These are phyloP conservation scores for Hymenopus coronatus DNA, from an alignment of 2,888 invertebrate species.

Conservation along the genomic window DNA sequence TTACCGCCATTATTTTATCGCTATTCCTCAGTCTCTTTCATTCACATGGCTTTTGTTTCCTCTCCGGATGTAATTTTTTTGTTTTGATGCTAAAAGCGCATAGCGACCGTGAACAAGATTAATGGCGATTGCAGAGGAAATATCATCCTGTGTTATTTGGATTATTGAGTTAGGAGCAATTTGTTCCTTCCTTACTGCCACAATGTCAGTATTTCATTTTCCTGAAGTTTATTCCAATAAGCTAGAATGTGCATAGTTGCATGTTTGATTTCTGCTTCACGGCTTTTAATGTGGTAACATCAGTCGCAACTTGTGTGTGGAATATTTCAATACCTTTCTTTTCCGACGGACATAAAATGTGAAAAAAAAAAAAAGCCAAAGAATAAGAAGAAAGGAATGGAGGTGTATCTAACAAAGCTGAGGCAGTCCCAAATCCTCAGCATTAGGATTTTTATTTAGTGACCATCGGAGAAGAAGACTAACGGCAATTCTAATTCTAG, in stretches of 20 bases:
- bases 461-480: too few species aligned
- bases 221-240: neutral
- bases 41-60: neutral
- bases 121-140: neutral
- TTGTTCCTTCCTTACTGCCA: neutral
- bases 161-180: neutral
- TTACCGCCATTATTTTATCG: slow-evolving; percentile 13
- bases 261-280: neutral
- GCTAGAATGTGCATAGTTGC: neutral
- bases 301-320: too few species aligned
- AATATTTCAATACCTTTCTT: too few species aligned
- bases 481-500: too few species aligned
- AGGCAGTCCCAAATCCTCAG: too few species aligned
- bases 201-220: neutral
- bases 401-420: too few species aligned
- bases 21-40: neutral
- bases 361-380: too few species aligned
- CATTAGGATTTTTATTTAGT: too few species aligned
- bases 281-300: neutral
- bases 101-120: neutral
- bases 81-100: neutral
- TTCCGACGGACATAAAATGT: too few species aligned
- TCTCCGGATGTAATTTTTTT: neutral
- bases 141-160: neutral
- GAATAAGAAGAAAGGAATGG: too few species aligned